Evolutionary conservation across 2,797 vertebrate genomes (phyloP), one percentile per base, ranked within the genome.

Genomic region (Dendrocincla tyrannina): DNA sequence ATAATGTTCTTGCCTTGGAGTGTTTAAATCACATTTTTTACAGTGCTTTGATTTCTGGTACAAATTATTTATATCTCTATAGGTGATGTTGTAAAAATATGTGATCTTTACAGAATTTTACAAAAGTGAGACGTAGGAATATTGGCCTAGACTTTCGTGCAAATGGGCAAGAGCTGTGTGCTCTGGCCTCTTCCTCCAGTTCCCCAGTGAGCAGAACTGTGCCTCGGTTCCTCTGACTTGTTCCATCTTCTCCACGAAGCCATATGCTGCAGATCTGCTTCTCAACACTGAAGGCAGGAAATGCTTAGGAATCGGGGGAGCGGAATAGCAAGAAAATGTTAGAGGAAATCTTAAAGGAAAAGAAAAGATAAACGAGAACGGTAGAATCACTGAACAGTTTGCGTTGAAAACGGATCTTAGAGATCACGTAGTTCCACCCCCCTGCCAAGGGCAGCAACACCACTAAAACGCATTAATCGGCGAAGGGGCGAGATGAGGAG

Each of bases 1-100:
- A 60, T 73, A 80, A 83, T 76, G 59, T 86, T 83, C 82, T 87
- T 59, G 68, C 85, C 77, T 91, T n/a, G 56, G 49, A 94, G 82
- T 33, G 33, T 49, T 89, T 91, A 91, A 88, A 95, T 80, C 63
- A 73, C 70, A 44, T 73, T 82, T 85, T 91, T 88, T 63, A 55
- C 62, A 83, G 72, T 2, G 55, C 63, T 93, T 93, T 76, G 82
- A 75, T 67, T 91, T 91, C 56, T 74, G 63, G 72, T 52, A n/a
- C 10, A n/a, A 72, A 19, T 79, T 92, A 90, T 91, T 91, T 82
- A 58, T 88, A 76, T 23, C 59, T 56, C 70, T 10, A 73, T 20
- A 85, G 78, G 91, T 94, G 81, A 87, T 27, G 59, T 11, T 74
- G 74, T 41, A 78, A 77, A 76, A 79, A 33, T 24, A 39, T 1